Conservation (phyloP, 30 jellyfish, hydroid and myxozoan species). For the Pelagia noctiluca region DNA sequence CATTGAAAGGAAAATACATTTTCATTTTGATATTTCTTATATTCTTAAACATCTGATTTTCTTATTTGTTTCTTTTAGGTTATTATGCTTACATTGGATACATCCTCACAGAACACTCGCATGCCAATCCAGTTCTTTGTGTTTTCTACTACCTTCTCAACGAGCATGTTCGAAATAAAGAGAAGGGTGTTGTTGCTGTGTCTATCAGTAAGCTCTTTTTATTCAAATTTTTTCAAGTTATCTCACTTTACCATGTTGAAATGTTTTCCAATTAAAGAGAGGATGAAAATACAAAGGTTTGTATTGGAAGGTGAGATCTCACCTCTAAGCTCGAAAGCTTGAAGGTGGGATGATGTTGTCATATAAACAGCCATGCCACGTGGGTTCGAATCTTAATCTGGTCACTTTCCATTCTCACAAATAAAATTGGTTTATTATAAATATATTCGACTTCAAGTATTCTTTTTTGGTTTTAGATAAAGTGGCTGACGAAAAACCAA, state of each 20-base stretch:
- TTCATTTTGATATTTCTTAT: too few species aligned
- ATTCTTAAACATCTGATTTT: not conserved
- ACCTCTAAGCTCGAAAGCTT: not conserved
- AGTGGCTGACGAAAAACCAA: not conserved
- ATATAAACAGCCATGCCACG: not conserved
- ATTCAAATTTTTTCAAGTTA: too few species aligned
- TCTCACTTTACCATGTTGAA: not conserved
- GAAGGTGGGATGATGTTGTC: not conserved
- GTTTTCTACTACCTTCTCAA: slow-evolving; percentile 68
- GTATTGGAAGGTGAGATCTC: not conserved
- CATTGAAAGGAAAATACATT: not conserved
- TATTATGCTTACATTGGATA: slow-evolving; percentile 86
- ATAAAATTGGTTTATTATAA: too few species aligned
- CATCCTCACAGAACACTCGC: slow-evolving; percentile 82
- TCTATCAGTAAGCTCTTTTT: too few species aligned
- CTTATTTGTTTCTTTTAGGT: slow-evolving; percentile 55
- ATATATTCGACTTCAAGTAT: too few species aligned
- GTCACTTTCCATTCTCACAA: not conserved
- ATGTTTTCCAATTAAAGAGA: not conserved
- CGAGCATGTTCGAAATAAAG: slow-evolving; percentile 13
- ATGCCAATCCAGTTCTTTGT: slow-evolving; percentile 86
- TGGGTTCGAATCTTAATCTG: not conserved
- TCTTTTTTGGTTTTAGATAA: too few species aligned
- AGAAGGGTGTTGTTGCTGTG: slow-evolving; percentile 9
- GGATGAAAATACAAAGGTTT: not conserved